These are phyloP conservation scores for Daktulosphaira vitifoliae DNA, from an alignment of 1,140 invertebrate genomes.

Conservation along the genomic window DNA sequence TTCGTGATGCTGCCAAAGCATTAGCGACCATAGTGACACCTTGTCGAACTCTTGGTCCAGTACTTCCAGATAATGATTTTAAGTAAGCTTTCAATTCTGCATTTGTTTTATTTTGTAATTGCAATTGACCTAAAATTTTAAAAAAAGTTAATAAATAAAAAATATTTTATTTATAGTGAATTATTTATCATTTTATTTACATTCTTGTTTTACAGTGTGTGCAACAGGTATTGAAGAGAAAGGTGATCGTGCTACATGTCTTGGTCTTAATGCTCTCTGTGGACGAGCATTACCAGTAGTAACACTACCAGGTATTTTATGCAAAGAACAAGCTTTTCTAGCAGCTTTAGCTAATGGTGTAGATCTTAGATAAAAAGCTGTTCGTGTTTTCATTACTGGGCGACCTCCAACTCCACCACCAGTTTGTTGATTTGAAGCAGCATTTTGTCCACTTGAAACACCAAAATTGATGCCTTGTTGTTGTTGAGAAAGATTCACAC, in stretches of 20 bases:
- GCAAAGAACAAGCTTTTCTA: slow-evolving; percentile 46
- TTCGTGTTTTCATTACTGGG: slow-evolving; percentile 92
- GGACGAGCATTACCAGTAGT: no score
- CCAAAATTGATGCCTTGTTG: no score
- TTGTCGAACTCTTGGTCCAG: slow-evolving; percentile 48
- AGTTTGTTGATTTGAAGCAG: no score
- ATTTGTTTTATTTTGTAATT: slow-evolving; percentile 52
- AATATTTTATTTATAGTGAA: no score
- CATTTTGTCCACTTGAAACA: no score
- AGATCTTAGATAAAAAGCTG: slow-evolving; percentile 87
- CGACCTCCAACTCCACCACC: slow-evolving; percentile 61
- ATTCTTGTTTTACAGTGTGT: slow-evolving; percentile 73
- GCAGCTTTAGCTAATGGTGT: slow-evolving; percentile 81
- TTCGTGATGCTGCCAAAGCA: slow-evolving; percentile 53
- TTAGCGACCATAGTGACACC: slow-evolving; percentile 69
- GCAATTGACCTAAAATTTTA: slow-evolving; percentile 52
- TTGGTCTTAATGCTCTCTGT: slow-evolving; percentile 47
- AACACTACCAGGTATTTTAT: no score
- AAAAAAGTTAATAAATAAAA: neutral
- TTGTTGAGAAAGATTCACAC: neutral
- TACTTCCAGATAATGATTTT: slow-evolving; percentile 43
- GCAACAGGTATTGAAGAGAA: slow-evolving; percentile 72
- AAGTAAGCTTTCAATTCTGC: slow-evolving; percentile 53
- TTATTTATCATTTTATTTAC: slow-evolving; percentile 42
- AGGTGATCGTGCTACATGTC: slow-evolving; percentile 78